Percentiles rank a stretch among this genome's conserved stretches.
These are phyloP conservation scores for Marcusenius ussheri DNA, from an alignment of 2,113 vertebrate genomes.

Conservation along the genomic window DNA sequence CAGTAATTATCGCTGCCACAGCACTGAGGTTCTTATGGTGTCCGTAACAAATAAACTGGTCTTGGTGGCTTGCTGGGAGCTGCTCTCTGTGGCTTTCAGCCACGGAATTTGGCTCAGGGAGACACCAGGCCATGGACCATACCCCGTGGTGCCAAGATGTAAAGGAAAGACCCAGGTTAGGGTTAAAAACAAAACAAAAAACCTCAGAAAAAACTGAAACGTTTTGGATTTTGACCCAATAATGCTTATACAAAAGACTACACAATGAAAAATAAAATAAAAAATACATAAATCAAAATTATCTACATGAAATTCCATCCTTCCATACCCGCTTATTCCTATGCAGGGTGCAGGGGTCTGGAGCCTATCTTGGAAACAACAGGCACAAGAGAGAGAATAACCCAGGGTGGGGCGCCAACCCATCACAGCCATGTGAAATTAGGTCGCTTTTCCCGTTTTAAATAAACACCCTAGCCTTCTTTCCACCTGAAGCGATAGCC, in stretches of 20 bases:
- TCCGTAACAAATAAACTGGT: constrained; percentile 40
- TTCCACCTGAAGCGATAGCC: not conserved
- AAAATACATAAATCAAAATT: not conserved
- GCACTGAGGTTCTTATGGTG: constrained; percentile 42
- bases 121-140: not conserved
- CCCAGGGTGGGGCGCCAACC: not conserved
- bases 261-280: not conserved
- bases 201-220: not conserved
- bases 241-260: not conserved
- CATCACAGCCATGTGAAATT: not conserved
- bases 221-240: not conserved
- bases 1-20: constrained; percentile 41
- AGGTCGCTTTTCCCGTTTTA: not conserved
- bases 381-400: not conserved
- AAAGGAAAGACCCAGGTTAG: not conserved
- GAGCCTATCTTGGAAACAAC: not conserved
- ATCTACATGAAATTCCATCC: not conserved
- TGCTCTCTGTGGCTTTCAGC: constrained; percentile 35
- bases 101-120: constrained; percentile 26
- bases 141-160: not conserved
- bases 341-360: not conserved
- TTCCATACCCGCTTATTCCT: not conserved
- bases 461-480: not conserved
- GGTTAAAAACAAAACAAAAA: not conserved
- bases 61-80: constrained; percentile 29